Conservation (phyloP, 2,797 vertebrate species). For the Graptemys geographica region DNA sequence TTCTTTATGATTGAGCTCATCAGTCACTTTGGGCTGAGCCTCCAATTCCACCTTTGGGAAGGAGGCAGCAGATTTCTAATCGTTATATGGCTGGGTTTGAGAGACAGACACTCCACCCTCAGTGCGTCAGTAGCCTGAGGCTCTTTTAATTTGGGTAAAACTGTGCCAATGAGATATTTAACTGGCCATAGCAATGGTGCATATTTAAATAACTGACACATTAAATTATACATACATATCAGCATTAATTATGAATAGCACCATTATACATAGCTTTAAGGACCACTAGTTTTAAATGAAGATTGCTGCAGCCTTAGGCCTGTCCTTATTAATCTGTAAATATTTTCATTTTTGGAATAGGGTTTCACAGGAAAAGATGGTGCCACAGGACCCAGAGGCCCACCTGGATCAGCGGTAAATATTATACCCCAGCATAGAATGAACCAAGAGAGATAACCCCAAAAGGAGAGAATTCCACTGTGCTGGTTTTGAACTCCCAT, state of each 20-base stretch:
- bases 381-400: conserved; percentile 89
- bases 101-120: not conserved
- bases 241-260: not conserved
- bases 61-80: not conserved
- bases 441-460: not conserved
- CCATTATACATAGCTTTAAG: not conserved
- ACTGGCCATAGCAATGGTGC: not conserved
- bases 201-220: not conserved
- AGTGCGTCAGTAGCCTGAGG: not conserved
- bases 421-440: not conserved
- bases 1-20: not conserved
- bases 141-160: not conserved
- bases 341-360: conserved; percentile 79
- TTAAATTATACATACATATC: not conserved
- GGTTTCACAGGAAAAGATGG: conserved; percentile 96
- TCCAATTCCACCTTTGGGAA: not conserved
- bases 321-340: not conserved
- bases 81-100: not conserved
- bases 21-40: not conserved
- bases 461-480: not conserved
- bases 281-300: not conserved
- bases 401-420: conserved; percentile 90
- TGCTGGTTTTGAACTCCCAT: not conserved
- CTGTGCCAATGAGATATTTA: not conserved
- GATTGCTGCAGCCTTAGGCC: not conserved